Evolutionary conservation across 2,888 invertebrate genomes (phyloP), one percentile per base, ranked within the genome.

Genomic region (Stratiomys singularior): DNA sequence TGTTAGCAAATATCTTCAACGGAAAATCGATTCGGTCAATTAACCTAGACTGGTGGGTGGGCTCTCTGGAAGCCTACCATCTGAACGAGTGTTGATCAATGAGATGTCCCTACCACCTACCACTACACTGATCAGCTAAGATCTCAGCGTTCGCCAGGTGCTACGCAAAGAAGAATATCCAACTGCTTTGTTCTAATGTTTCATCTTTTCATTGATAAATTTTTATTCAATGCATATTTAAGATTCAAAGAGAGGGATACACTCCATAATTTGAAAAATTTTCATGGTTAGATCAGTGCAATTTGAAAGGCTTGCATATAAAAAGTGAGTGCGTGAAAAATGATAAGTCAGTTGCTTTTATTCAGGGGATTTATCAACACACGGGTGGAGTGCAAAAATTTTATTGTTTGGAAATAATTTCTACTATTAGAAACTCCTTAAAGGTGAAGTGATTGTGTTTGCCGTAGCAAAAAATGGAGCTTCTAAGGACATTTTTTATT

Each of bases 1-100:
- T 37, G 37, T 37, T 37, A 37, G 15, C 21, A 28, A 21, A 23
- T 13, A 69, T 44, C 37, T 58, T 58, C 67, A 18, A n/a, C 15
- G 21, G 44, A 52, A 23, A 78, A 72, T 46, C 78, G 79, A 78
- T 78, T 47, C 78, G 79, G 79, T 79, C 79, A 79, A 79, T 79
- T 79, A 78, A 77, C 58, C 60, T 47, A 60, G 13, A 37, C 5
- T 27, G 21, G 60, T 60, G 37, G 76, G 64, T 25, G 63, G 37
- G 52, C 47, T 76, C 25, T 46, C 28, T 76, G 58, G 30, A 46
- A 44, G 72, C 44, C 21, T 74, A 60, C 37, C 44, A 11, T 30
- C 18, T 72, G 25, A 56, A 27, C 5, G 21, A 21, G 9, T 47
- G 25, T 15, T 58, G 72, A 37, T 69, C 77, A 78, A 78, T 66